phyloP scores from a whole-genome alignment of 2,797 vertebrate genomes.

The Argentina silus region DNA sequence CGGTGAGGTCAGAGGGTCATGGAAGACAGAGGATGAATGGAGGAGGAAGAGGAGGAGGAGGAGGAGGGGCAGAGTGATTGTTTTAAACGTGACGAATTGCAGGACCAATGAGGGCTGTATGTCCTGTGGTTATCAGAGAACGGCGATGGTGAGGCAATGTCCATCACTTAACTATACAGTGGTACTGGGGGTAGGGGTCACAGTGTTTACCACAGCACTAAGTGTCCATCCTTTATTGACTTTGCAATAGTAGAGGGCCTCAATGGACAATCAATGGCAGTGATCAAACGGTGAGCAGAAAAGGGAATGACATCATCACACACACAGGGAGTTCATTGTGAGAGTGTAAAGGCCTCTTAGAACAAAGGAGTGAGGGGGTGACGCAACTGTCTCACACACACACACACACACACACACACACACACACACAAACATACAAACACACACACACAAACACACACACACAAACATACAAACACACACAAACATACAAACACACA shows the following conservation, averaged over 20 bases:
- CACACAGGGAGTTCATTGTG: background rate
- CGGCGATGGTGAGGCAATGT: background rate
- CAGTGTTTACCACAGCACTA: no score
- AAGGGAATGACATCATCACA: background rate
- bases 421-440: no score
- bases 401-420: no score
- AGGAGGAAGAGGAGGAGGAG: no score
- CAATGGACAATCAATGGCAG: background rate
- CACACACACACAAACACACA: no score
- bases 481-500: no score
- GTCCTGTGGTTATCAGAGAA: background rate
- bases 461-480: no score
- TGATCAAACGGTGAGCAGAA: background rate
- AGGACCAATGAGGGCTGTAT: conserved; percentile 18
- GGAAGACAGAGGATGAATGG: background rate
- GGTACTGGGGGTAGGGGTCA: no score
- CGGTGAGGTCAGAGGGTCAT: conserved; percentile 17
- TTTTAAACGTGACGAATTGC: conserved; percentile 1
- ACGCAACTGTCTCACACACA: no score
- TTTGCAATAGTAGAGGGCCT: background rate
- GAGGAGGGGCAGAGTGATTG: background rate
- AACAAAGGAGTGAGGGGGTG: background rate
- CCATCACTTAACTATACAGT: no score
- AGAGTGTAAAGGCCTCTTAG: background rate
- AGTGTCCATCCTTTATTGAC: background rate